Evolutionary conservation across 2,797 vertebrate genomes (phyloP), one percentile per base, ranked within the genome.

Genomic region (Cossypha niveicapilla): DNA sequence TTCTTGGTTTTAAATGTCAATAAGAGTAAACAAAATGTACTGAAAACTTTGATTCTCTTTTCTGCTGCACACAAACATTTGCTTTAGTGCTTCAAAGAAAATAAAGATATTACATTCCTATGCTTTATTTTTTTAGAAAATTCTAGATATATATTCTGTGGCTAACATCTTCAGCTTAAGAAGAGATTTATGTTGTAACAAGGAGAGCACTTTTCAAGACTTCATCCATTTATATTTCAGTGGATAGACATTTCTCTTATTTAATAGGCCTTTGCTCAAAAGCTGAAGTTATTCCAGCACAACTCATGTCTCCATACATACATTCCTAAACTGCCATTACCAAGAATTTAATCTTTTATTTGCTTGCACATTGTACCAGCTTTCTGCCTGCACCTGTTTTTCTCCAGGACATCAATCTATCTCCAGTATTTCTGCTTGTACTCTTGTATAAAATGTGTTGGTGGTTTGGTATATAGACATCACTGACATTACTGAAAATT

Each of bases 171-270:
- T 81, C 27, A 74, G 45, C 19, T 94, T 54, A 75, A 37, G 18
- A 50, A 42, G 25, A 74, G 48, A 91, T 80, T 90, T 80, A 83
- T 63, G 45, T 41, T 82, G 22, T 32, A 80, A 86, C 53, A 92
- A 88, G 44, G 11, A 80, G 12, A 88, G 41, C 30, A 83, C 34
- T 60, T 86, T 47, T 57, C 53, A 83, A 57, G 91, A 65, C 54
- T 80, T 77, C 22, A 73, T 74, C 82, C 39, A 86, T 84, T 86
- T 75, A 75, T 72, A 90, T 83, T 93, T 88, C 58, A 88, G 45
- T 41, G 35, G 47, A 37, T 41, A 95, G 73, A 73, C 39, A 90
- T 75, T 92, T 88, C 47, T 86, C 73, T 78, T 66, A 62, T 88
- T 54, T 51, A 81, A 86, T 27, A 77, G 56, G 14, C 4, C 35